These are phyloP conservation scores for Sciurus vulgaris DNA, from an alignment of 2,797 vertebrate species.

Conservation along the genomic window DNA sequence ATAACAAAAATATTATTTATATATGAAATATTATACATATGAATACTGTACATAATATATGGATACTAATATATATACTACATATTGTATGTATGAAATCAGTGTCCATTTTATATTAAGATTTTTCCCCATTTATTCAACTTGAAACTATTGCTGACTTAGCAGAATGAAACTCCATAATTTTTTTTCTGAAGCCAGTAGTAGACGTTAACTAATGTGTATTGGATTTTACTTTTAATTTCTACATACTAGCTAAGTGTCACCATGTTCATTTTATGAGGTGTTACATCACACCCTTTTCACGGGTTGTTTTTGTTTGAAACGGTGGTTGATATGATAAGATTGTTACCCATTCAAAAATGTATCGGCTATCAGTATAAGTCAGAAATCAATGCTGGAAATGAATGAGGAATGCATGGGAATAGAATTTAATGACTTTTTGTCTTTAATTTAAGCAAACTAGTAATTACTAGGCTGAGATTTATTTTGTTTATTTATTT, in stretches of 20 bases:
- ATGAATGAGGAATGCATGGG: background rate
- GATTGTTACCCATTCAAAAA: background rate
- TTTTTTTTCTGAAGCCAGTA: background rate
- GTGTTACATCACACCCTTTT: background rate
- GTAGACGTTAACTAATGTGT: background rate
- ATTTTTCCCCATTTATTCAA: background rate
- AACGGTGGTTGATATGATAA: slow-evolving; percentile 1
- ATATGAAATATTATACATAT: too few relatives aligned
- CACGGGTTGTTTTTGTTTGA: background rate
- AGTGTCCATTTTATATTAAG: background rate
- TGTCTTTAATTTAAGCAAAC: slow-evolving; percentile 18
- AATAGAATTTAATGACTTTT: background rate
- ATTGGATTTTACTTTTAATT: background rate
- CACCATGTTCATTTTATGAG: background rate
- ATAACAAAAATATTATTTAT: too few relatives aligned
- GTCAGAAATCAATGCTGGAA: background rate
- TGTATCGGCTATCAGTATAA: background rate
- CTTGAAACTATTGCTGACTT: slow-evolving; percentile 2
- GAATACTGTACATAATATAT: background rate
- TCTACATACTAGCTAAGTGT: background rate
- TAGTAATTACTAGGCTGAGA: background rate
- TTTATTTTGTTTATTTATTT: background rate
- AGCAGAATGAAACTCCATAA: background rate
- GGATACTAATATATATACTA: fast-evolving
- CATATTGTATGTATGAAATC: background rate